These are phyloP conservation scores for Listronotus oregonensis DNA, from an alignment of 1,140 invertebrate species.

Conservation along the genomic window DNA sequence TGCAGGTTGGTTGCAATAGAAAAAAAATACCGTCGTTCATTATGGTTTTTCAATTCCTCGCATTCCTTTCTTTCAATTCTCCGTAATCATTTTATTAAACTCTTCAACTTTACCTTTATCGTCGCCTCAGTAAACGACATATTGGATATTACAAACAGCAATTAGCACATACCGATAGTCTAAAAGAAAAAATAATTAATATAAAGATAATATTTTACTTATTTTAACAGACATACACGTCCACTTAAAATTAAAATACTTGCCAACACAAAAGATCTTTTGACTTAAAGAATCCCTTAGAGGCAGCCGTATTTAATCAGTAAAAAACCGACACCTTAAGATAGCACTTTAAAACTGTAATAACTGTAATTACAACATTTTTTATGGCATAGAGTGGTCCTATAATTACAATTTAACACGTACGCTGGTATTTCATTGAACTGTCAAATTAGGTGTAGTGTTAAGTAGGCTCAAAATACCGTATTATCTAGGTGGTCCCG, in stretches of 20 bases:
- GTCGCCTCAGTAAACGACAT: too few relatives aligned
- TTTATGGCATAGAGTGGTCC: constrained; percentile 28
- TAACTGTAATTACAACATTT: constrained; percentile 29
- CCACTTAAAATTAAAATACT: constrained; percentile 20
- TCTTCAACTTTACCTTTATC: too few relatives aligned
- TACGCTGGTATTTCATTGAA: constrained; percentile 19
- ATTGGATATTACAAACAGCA: too few relatives aligned
- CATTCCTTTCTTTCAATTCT: too few relatives aligned
- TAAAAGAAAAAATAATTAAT: constrained; percentile 24
- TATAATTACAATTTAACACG: constrained; percentile 31
- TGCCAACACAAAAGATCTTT: constrained; percentile 19
- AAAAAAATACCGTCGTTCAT: too few relatives aligned
- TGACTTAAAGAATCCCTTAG: constrained; percentile 21
- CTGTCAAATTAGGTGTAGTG: constrained; percentile 29
- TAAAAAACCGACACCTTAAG: constrained; percentile 27
- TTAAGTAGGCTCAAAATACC: constrained; percentile 20
- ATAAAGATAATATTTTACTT: constrained; percentile 21
- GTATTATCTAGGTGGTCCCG: constrained; percentile 28
- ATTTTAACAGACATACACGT: constrained; percentile 19
- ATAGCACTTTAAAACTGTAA: constrained; percentile 27
- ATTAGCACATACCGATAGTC: constrained; percentile 14
- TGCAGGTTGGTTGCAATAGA: too few relatives aligned
- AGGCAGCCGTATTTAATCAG: constrained; percentile 24
- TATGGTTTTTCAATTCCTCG: too few relatives aligned
- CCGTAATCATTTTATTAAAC: too few relatives aligned